These are phyloP conservation scores for Mercenaria mercenaria DNA, from an alignment of 1,140 invertebrate genomes.

Conservation along the genomic window DNA sequence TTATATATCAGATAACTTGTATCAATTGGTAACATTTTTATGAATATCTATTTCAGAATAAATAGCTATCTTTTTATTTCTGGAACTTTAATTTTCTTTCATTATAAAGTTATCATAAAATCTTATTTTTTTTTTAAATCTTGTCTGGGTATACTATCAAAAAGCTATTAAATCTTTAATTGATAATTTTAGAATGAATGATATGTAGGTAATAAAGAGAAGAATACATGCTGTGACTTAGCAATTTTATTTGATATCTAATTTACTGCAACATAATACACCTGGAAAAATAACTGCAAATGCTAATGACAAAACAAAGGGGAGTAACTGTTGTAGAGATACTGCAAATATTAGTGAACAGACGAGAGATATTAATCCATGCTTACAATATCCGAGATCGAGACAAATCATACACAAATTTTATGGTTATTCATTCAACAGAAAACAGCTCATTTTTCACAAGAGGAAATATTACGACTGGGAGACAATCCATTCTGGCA, in stretches of 20 bases:
- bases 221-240: not conserved
- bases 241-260: not conserved
- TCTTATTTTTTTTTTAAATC: not conserved
- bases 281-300: not conserved
- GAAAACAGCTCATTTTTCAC: too few relatives aligned
- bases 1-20: not conserved
- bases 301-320: not conserved
- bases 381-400: too few relatives aligned
- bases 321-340: not conserved
- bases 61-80: not conserved
- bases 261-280: too few relatives aligned
- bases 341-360: too few relatives aligned
- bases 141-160: not conserved
- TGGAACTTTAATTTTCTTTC: not conserved
- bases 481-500: constrained; percentile 40
- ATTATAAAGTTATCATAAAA: not conserved
- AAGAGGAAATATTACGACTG: too few relatives aligned
- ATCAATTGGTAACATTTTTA: not conserved
- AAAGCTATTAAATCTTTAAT: not conserved
- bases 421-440: too few relatives aligned
- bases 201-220: too few relatives aligned
- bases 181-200: not conserved
- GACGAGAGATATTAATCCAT: too few relatives aligned
- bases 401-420: too few relatives aligned
- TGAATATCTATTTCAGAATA: not conserved